Evolutionary conservation across 2,113 vertebrate species (phyloP).

Genomic region (Fulica atra): DNA sequence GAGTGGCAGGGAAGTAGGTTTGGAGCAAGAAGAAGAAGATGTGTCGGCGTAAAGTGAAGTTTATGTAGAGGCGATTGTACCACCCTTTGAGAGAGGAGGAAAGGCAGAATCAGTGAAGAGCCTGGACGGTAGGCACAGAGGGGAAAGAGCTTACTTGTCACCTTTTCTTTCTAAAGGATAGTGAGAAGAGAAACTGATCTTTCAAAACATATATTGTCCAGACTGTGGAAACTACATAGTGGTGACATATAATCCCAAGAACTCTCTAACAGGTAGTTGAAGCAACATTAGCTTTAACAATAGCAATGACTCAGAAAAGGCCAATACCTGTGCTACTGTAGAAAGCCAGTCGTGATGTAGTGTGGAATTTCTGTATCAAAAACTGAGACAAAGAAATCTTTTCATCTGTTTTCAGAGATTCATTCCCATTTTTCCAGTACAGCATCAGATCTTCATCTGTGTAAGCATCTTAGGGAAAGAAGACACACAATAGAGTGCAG

Average conservation of each 20-base stretch:
- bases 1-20: conserved; percentile 91
- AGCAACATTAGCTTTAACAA: background rate
- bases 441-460: conserved; percentile 97
- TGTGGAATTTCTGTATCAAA: conserved; percentile 95
- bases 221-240: background rate
- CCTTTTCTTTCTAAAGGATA: background rate
- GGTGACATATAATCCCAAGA: background rate
- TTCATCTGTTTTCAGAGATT: conserved; percentile 92
- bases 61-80: conserved; percentile 95
- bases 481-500: background rate
- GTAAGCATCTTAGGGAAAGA: conserved; percentile 85
- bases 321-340: conserved; percentile 93
- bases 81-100: conserved; percentile 78
- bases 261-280: background rate
- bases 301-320: background rate
- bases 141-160: background rate
- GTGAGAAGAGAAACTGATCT: background rate
- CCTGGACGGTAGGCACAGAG: background rate
- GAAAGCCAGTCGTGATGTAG: conserved; percentile 92
- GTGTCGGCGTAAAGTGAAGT: conserved; percentile 90
- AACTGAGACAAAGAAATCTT: conserved; percentile 95
- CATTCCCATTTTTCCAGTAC: conserved; percentile 95
- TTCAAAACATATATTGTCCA: background rate
- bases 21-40: conserved; percentile 96
- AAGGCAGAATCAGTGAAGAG: background rate